Base-by-base conservation (phyloP, 2,113 vertebrate genomes). In the Paracanthobrama guichenoti region DNA sequence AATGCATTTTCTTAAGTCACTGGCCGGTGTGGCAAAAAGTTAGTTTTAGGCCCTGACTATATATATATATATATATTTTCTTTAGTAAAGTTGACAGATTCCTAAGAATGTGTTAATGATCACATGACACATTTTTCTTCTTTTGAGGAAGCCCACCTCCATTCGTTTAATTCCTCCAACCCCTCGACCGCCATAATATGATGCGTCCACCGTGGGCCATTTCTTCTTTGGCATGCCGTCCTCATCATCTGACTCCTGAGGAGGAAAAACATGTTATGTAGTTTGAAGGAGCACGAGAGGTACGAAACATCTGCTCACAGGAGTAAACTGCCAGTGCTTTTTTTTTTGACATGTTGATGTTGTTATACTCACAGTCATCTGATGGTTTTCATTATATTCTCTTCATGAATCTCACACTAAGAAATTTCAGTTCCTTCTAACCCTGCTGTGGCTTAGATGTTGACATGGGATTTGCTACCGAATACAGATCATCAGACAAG, bases 161-260 rank as follows among this genome's bases (percentile, higher is more conserved):
- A 97, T 97, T 79, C 96, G 93, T 90, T 96, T 97, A 89, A 97
- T 97, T 9, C 96, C 94, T 76, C 96, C 96, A 10, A 97, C 95
- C 88, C 95, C 96, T 92, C 96, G 92, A 84, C 94, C 95, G 77
- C 96, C 96, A 1, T 97, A 96, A 86, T 96, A 97, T 13, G 96
- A 97, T 0, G 96, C 95, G 0, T 97, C 95, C 85, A 98, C 95
- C 0, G 95, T 97, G 57, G 96, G 97, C 95, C 96, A 97, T 87
- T 97, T 97, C 89, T 96, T 96, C 92, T 95, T 96, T 16, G 96
- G 95, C 86, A 95, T 88, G 18, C 95, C 96, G 13, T 96, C 95
- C 75, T 97, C 96, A 75, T 96, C 95, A 71, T 97, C 96, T 0
- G 95, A 96, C 79, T 96, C 95, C 96, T 98, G 77, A 81, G n/a